Evolutionary conservation across 2,113 vertebrate species (phyloP), one percentile per base, ranked within the genome.

Genomic region (Tonatia bakeri): DNA sequence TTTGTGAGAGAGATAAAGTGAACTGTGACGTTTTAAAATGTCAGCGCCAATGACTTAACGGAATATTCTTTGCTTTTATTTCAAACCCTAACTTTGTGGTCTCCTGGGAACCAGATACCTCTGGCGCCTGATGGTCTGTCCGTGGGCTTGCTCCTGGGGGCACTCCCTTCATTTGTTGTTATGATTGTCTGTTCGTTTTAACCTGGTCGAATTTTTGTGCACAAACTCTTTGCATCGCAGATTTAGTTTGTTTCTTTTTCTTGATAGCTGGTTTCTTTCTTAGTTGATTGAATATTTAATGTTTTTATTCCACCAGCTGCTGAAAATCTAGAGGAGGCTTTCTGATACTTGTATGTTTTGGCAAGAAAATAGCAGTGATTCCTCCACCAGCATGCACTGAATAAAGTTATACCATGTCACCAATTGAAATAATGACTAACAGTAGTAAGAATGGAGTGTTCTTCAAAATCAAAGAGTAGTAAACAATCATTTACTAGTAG

Each of bases 241-340:
- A 70, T 79, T 91, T 93, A 80, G n/a, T 93, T 96, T 80, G 56
- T 45, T 54, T 91, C 70, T 79, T 80, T 75, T 61, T 76, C 61
- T 93, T 88, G 26, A 81, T 65, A 88, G n/a, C 73, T 73, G 13
- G 43, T 65, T 77, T 33, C 38, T 88, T 59, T 76, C 50, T 56
- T 86, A 69, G 45, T 85, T 92, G 86, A 76, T 43, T 85, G 36
- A 94, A 36, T 47, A 50, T 75, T 59, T 89, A 84, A 73, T 90
- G 36, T 33, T 70, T 97, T 97, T 86, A 40, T 90, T 90, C 54
- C n/a, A 31, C n/a, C 31, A 83, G 54, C 38, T 88, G 64, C 36
- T 87, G 85, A 95, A 94, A 87, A 87, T 96, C 61, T 67, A 79
- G 89, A 83, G 69, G 54, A 86, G 9, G 13, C 43, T 72, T 96